A percentile compares a stretch with the other conserved stretches of the same genome.
Evolutionary conservation across 53 echinoderm and acorn worm genomes (phyloP).

Genomic region (Apostichopus leukothele): DNA sequence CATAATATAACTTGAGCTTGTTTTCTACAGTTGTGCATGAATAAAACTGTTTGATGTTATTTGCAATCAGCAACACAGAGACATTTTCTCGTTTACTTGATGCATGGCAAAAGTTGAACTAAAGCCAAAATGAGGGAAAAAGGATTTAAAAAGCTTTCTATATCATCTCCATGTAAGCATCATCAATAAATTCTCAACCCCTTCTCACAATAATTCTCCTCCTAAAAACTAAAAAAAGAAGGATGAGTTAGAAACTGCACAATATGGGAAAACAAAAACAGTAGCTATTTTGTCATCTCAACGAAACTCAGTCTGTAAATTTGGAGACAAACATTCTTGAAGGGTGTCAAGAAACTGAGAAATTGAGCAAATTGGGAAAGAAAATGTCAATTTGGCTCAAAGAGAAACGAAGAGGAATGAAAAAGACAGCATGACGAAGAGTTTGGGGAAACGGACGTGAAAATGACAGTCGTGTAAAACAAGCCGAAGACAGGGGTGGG

Average conservation of each 20-base stretch:
- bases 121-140: too few relatives aligned
- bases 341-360: background rate
- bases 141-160: too few relatives aligned
- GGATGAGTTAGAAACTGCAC: background rate
- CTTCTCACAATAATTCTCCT: too few relatives aligned
- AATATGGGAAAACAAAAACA: background rate
- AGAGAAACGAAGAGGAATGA: background rate
- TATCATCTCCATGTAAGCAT: too few relatives aligned
- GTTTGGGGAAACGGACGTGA: background rate
- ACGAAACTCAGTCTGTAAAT: background rate
- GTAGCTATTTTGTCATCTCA: background rate
- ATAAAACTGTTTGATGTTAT: too few relatives aligned
- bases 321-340: background rate
- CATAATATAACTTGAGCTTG: too few relatives aligned
- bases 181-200: too few relatives aligned
- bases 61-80: too few relatives aligned
- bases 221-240: background rate
- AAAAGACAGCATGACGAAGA: background rate
- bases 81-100: too few relatives aligned
- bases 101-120: too few relatives aligned
- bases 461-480: constrained; percentile 1
- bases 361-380: background rate
- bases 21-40: too few relatives aligned
- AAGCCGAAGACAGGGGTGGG: background rate
- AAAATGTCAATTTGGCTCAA: background rate